Base-by-base conservation (phyloP, 2,888 invertebrate species). In the Xylota segnis region DNA sequence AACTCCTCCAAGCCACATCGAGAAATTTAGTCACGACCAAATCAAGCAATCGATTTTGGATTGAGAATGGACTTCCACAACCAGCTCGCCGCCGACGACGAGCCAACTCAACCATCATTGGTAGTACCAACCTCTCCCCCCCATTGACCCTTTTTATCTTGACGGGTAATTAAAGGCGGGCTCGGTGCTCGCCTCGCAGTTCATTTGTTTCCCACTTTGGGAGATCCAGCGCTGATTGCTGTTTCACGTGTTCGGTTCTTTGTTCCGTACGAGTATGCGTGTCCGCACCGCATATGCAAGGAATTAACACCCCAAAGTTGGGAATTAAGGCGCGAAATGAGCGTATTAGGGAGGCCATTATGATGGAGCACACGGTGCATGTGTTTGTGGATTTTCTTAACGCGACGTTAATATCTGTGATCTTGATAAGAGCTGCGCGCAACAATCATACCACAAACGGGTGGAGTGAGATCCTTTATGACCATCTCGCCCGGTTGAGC, bases 151-250 rank as follows among this genome's bases (percentile, higher is more conserved):
- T 72, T 77, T 77, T 79, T 87, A 87, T 87, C 88, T 84, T 81
- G 88, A 87, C 87, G 88, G 83, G 83, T 87, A 88, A 88, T 88
- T 88, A 88, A 88, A 88, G 88, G 88, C 88, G 88, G 88, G 78
- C 77, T 88, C 61, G 37, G 76, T 81, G 75, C 72, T 86, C 86
- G 82, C 86, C 86, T 86, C 63, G 56, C 76, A 74, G 82, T 76
- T 82, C 66, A 82, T 86, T 76, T 82, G 72, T 63, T 77, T 72
- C 82, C 59, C 50, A 76, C 82, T 82, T 65, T 27, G 47, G 76
- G 16, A 86, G 86, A 86, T 86, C 61, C 82, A 63, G 56, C 50
- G 66, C 54, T 63, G 82, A 86, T 82, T 86, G 82, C 82, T 56
- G 76, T 32, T 63, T 66, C 72, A 76, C 70, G 75, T 86, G 76